Evolutionary conservation across 2,888 invertebrate genomes (phyloP), one percentile per base, ranked within the genome.

Genomic region (Slavum lentiscoides): DNA sequence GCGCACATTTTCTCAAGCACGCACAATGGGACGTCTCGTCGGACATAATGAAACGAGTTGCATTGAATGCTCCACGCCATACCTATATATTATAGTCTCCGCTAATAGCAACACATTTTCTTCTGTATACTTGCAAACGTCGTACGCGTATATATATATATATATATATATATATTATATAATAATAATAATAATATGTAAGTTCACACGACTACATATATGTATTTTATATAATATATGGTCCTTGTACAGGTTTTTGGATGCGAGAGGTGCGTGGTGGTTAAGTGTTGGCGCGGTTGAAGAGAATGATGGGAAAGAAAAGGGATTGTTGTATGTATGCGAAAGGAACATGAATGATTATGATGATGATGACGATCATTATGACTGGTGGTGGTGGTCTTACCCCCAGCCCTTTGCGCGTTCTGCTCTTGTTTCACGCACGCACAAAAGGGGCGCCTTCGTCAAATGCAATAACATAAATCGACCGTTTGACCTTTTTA

Each of bases 341-440:
- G 58, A 67, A 58, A 67, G 58, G 74, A 58, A 75, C 74, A 67
- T 66, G 74, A 75, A 75, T 75, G 74, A 75, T 75, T 75, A 75
- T 75, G 74, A 74, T 66, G 74, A 75, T 75, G 74, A 75, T 75
- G 66, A 67, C 66, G 66, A 75, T 75, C 74, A 75, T 75, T 75
- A 67, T 75, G 74, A 66, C 66, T 74, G 55, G 70, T 8, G 58
- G 39, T 23, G 58, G 23, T 21, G 37, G 43, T 30, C 66, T 75
- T 58, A 67, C 66, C 17, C 23, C 74, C 23, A 3, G 8, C 30
- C 30, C 23, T 2, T n/a, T 11, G n/a, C 21, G 55, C 58, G 70
- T 39, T 39, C 19, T 39, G 58, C 66, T 75, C 66, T 67, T 75
- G 74, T 75, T 75, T 75, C 66, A 43, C 74, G 74, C 49, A n/a